Evolutionary conservation across 2,113 vertebrate genomes (phyloP).

Genomic region (Peromyscus californicus): DNA sequence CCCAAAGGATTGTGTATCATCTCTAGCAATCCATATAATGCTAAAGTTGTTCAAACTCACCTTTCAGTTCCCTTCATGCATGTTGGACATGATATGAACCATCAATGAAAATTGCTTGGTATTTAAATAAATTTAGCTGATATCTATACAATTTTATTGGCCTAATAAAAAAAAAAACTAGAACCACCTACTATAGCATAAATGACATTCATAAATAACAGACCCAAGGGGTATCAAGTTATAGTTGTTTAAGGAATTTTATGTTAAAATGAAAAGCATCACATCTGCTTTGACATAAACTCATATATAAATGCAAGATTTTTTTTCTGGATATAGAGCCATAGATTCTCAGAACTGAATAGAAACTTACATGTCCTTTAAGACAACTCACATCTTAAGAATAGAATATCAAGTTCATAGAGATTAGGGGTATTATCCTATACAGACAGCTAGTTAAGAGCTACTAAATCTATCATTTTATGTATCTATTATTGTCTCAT

Average conservation of each 20-base stretch:
- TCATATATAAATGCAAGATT: conserved; percentile 2
- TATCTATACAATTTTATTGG: neutral
- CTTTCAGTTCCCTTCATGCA: neutral
- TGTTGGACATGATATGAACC: neutral
- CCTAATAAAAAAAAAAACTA: neutral
- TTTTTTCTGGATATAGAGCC: neutral
- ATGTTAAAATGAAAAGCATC: neutral
- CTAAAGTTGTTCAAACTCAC: neutral
- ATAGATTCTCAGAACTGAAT: neutral
- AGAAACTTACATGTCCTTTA: neutral
- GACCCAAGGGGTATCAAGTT: neutral
- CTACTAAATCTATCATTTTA: neutral
- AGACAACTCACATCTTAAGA: neutral
- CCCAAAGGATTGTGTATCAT: neutral
- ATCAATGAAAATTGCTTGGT: neutral
- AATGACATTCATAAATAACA: neutral
- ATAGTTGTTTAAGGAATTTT: conserved; percentile 15
- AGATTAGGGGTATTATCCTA: neutral
- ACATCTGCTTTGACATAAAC: neutral
- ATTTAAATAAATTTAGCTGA: neutral
- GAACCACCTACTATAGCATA: neutral
- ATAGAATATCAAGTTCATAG: neutral
- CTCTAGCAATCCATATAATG: neutral
- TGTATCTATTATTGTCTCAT: conserved; percentile 13
- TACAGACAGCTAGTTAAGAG: neutral